These are phyloP conservation scores for Shargacucullia verbasci DNA, from an alignment of 2,888 invertebrate species.

Conservation along the genomic window DNA sequence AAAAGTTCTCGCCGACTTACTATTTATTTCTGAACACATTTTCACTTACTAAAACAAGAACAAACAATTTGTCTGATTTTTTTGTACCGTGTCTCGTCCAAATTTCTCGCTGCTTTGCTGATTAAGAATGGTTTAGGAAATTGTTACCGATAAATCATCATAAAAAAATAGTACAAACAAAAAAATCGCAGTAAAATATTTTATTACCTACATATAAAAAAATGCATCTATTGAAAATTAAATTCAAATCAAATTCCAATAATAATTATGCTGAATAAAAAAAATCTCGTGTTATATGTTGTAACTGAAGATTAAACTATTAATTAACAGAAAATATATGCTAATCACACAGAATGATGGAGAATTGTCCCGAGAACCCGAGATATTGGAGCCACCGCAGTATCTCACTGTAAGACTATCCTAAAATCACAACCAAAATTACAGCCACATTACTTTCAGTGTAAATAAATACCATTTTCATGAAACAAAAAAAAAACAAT, in stretches of 20 bases:
- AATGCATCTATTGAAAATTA: too few relatives aligned
- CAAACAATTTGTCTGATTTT: neutral
- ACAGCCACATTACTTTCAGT: conserved; percentile 62
- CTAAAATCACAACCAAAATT: conserved; percentile 43
- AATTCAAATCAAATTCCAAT: too few relatives aligned
- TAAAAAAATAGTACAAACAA: too few relatives aligned
- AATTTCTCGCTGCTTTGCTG: too few relatives aligned
- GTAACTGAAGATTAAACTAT: too few relatives aligned
- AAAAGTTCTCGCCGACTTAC: neutral
- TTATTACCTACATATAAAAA: too few relatives aligned
- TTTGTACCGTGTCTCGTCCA: too few relatives aligned
- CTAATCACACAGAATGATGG: conserved; percentile 77
- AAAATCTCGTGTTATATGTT: too few relatives aligned
- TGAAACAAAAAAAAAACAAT: conserved; percentile 6
- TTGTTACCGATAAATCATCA: too few relatives aligned
- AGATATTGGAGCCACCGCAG: conserved; percentile 66
- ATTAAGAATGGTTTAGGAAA: too few relatives aligned
- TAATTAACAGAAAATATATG: conserved; percentile 35
- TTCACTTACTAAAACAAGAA: neutral
- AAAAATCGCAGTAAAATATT: too few relatives aligned
- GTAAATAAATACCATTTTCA: conserved; percentile 55
- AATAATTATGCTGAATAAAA: too few relatives aligned
- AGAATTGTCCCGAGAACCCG: conserved; percentile 69
- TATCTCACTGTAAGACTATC: conserved; percentile 69
- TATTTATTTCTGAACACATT: conserved; percentile 27